These are phyloP conservation scores for Imbricaverruca yamaguchii DNA, from an alignment of 2,888 invertebrate species.

Conservation along the genomic window DNA sequence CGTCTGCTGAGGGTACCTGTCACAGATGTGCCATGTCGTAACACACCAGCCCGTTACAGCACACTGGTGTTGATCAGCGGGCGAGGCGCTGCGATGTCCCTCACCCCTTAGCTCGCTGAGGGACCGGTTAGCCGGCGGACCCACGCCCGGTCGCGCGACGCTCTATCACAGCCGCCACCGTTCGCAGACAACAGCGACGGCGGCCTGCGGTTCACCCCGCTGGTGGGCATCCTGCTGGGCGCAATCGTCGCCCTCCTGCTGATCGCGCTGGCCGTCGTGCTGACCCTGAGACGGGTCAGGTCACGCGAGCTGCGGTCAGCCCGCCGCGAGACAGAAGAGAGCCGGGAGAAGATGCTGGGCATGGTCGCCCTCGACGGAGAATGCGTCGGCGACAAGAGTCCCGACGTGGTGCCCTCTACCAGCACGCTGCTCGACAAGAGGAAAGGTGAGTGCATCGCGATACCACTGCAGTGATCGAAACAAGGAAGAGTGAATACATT, in stretches of 20 bases:
- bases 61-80: too few relatives aligned
- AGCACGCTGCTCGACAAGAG: conserved; percentile 2
- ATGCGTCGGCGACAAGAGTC: conserved; percentile 2
- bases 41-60: too few relatives aligned
- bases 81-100: too few relatives aligned
- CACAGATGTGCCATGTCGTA: too few relatives aligned
- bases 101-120: too few relatives aligned
- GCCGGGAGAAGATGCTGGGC: not conserved
- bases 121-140: too few relatives aligned
- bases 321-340: not conserved
- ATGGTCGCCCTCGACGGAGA: not conserved
- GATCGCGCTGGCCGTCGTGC: not conserved
- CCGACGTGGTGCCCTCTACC: conserved; percentile 12
- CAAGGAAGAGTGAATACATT: too few relatives aligned
- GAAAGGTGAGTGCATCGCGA: not conserved
- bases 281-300: not conserved
- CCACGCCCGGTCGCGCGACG: too few relatives aligned
- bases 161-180: too few relatives aligned
- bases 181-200: not conserved
- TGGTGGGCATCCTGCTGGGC: conserved; percentile 10
- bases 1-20: too few relatives aligned
- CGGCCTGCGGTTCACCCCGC: not conserved
- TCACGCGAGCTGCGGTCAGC: not conserved
- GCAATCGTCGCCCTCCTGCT: not conserved
- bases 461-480: too few relatives aligned